Conservation (phyloP, 2,888 invertebrate species). For the Eristalis intricaria region DNA sequence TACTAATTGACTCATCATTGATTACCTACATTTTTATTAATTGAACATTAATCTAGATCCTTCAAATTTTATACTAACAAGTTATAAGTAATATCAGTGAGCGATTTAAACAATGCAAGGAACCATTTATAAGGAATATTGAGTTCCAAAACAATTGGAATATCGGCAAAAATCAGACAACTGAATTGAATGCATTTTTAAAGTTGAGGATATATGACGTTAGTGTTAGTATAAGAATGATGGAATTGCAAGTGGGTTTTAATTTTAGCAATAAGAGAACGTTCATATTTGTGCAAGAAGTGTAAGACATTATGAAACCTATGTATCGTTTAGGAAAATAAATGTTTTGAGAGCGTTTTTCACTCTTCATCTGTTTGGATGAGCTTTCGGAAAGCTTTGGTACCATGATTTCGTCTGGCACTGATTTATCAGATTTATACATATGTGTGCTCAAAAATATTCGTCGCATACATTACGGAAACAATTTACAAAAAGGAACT, state of each 20-base stretch:
- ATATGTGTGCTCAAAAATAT: background rate
- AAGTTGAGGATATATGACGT: too few relatives aligned
- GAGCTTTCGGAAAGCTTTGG: background rate
- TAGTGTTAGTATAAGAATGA: background rate
- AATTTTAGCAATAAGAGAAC: background rate
- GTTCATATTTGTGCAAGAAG: background rate
- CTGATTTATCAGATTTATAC: background rate
- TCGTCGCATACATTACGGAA: background rate
- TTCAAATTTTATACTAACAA: too few relatives aligned
- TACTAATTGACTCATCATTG: constrained; percentile 18
- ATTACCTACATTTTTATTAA: background rate
- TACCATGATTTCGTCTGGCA: background rate
- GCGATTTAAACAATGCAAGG: background rate
- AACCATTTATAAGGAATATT: background rate
- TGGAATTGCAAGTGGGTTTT: background rate
- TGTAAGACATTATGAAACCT: background rate
- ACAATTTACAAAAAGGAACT: background rate
- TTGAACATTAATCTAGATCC: background rate
- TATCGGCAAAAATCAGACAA: background rate
- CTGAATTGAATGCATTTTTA: background rate
- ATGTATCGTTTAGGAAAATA: background rate
- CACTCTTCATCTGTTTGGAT: background rate
- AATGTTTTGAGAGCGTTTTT: constrained; percentile 1
- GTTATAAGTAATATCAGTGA: background rate
- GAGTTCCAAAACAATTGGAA: background rate